Percentiles rank a stretch among this genome's conserved stretches.
These are phyloP conservation scores for Hormaphis cornu DNA, from an alignment of 1,140 invertebrate genomes.

Conservation along the genomic window DNA sequence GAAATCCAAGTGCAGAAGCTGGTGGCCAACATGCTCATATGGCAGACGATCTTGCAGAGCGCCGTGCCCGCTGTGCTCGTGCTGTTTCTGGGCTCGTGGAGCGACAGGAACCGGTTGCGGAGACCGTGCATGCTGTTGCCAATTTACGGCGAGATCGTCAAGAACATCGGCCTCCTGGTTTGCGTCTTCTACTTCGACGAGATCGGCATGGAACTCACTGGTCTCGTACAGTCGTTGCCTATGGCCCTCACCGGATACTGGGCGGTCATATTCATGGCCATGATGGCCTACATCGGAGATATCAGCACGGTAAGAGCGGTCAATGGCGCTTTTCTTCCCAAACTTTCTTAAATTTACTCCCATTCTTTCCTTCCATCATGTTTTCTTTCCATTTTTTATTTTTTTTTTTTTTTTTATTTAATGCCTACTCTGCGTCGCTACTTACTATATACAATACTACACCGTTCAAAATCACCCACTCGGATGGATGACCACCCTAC, in stretches of 20 bases:
- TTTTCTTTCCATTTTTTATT: too few species aligned
- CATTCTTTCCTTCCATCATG: too few species aligned
- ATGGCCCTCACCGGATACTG: constrained; percentile 70
- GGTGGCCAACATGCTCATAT: constrained; percentile 64
- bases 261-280: constrained; percentile 79
- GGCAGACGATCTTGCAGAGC: constrained; percentile 69
- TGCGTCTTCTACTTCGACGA: constrained; percentile 62
- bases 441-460: too few species aligned
- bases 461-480: too few species aligned
- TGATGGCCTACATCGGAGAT: constrained; percentile 80
- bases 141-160: constrained; percentile 67
- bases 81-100: constrained; percentile 57
- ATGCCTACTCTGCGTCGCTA: too few species aligned
- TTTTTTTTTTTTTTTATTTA: too few species aligned
- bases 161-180: constrained; percentile 62
- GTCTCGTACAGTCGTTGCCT: constrained; percentile 62
- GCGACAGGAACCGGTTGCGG: constrained; percentile 51
- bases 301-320: constrained; percentile 66
- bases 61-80: constrained; percentile 64
- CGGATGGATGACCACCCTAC: too few species aligned
- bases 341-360: too few species aligned
- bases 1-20: constrained; percentile 60
- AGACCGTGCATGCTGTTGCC: constrained; percentile 77
- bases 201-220: constrained; percentile 61
- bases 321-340: too few species aligned